Conservation (phyloP, 2,113 vertebrate species). For the Falcunculus frontatus region DNA sequence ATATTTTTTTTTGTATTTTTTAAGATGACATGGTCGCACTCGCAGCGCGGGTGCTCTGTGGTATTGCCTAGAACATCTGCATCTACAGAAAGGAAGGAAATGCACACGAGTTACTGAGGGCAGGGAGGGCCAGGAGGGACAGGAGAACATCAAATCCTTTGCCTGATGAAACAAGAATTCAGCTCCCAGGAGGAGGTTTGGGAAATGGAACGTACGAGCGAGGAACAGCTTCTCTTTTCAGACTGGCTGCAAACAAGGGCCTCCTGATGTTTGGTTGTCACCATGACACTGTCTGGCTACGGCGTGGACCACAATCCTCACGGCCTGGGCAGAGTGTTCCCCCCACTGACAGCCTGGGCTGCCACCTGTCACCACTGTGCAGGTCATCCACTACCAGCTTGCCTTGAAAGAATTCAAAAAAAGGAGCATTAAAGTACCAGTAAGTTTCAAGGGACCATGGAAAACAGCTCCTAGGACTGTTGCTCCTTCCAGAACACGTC, state of each 20-base stretch:
- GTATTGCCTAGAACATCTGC: constrained; percentile 79
- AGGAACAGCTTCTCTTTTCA: constrained; percentile 41
- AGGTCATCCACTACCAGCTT: not conserved
- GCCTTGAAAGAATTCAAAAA: not conserved
- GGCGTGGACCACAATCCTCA: not conserved
- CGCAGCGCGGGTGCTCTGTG: constrained; percentile 58
- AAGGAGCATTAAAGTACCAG: not conserved
- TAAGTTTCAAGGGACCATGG: not conserved
- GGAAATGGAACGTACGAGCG: not conserved
- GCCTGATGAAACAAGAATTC: constrained; percentile 41
- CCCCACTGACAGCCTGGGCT: not conserved
- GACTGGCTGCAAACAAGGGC: constrained; percentile 48
- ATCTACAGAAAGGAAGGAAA: constrained; percentile 75
- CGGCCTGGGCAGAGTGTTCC: not conserved
- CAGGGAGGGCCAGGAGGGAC: not conserved
- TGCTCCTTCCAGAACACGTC: not conserved
- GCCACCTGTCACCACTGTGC: not conserved
- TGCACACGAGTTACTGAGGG: constrained; percentile 54
- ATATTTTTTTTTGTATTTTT: constrained; percentile 77
- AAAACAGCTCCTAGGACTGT: not conserved
- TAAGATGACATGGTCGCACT: constrained; percentile 76
- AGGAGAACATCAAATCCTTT: constrained; percentile 46
- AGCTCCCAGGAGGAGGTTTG: not conserved
- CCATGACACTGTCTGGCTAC: not conserved
- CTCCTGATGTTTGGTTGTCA: constrained; percentile 25